These are phyloP conservation scores for Sphenodon punctatus DNA, from an alignment of 2,797 vertebrate species.

Conservation along the genomic window DNA sequence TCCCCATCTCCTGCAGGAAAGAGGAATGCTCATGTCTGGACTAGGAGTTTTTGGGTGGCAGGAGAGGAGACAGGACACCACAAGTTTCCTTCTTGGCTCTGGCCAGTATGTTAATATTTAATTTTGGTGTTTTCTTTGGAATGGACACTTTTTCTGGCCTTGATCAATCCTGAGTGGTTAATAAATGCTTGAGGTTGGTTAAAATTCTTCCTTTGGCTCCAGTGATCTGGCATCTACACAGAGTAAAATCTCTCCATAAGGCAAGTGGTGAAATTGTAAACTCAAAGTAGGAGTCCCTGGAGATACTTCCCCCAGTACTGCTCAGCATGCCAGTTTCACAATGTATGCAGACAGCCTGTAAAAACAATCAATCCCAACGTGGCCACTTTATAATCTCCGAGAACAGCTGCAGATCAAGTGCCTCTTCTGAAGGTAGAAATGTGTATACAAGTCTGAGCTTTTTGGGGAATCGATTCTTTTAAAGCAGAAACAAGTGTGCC, in stretches of 20 bases:
- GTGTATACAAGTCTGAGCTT: neutral
- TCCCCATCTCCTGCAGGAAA: slow-evolving; percentile 24
- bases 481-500: slow-evolving; percentile 55
- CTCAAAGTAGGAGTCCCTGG: slow-evolving; percentile 51
- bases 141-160: slow-evolving; percentile 30
- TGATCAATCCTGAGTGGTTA: slow-evolving; percentile 25
- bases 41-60: neutral
- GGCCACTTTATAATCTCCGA: slow-evolving; percentile 46
- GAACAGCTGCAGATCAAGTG: slow-evolving; percentile 40
- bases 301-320: slow-evolving; percentile 8
- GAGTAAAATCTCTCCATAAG: slow-evolving; percentile 44
- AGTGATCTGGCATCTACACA: slow-evolving; percentile 23
- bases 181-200: slow-evolving; percentile 38
- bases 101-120: neutral
- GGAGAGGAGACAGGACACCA: slow-evolving; percentile 23
- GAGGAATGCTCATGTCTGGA: neutral
- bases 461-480: neutral
- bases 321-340: slow-evolving; percentile 24
- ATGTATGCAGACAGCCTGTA: slow-evolving; percentile 5
- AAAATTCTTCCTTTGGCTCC: slow-evolving; percentile 27
- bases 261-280: slow-evolving; percentile 40
- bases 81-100: slow-evolving; percentile 8
- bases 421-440: slow-evolving; percentile 27
- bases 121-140: slow-evolving; percentile 12
- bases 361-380: slow-evolving; percentile 38